Base-by-base conservation (phyloP, 2,113 vertebrate genomes). In the Scalopus aquaticus region DNA sequence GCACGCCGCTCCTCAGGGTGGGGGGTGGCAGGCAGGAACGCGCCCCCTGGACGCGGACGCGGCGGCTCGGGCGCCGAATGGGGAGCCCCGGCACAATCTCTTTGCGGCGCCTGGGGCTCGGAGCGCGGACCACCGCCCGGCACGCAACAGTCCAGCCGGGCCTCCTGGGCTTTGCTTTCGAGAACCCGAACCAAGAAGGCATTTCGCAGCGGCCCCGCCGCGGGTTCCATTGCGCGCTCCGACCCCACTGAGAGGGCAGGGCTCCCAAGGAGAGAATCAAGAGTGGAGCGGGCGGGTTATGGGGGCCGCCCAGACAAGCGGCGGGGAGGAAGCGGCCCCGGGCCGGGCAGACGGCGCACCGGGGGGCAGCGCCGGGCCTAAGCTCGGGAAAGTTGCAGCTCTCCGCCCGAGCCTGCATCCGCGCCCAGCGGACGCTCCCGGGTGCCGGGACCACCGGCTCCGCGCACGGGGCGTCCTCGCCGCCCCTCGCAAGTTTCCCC, bases 381-480 rank as follows among this genome's bases (percentile, higher is more conserved):
- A 30, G 74, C 79, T 54, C 42, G 9, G 93, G n/a, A 94, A 97
- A 97, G 94, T 96, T 96, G 58, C 80, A 84, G 86, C 67, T 51
- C 76, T 42, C 56, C 37, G 32, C 35, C 54, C 54, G 70, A 54
- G 26, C 77, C 78, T 26, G 69, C 62, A n/a, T 65, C 37, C 35
- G 39, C 28, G 56, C 37, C 88, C 22, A 28, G 64, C 56, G 15
- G 78, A 67, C 6, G n/a, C 69, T 72, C 85, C 91, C 1, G 39
- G 70, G 20, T 69, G 39, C 80, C 60, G 32, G n/a, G 20, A 64
- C 81, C 82, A 60, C 0, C 13, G 7, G 51, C 70, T 49, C 84
- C 5, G 67, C 76, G 76, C 42, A 54, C 79, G 3, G 42, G 74
- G 62, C 39, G 39, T 37, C 95, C 69, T n/a, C 9, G 44, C 90